Percentiles rank a stretch among this genome's conserved stretches.
These are phyloP conservation scores for Gobio gobio DNA, from an alignment of 2,113 vertebrate species.

Conservation along the genomic window DNA sequence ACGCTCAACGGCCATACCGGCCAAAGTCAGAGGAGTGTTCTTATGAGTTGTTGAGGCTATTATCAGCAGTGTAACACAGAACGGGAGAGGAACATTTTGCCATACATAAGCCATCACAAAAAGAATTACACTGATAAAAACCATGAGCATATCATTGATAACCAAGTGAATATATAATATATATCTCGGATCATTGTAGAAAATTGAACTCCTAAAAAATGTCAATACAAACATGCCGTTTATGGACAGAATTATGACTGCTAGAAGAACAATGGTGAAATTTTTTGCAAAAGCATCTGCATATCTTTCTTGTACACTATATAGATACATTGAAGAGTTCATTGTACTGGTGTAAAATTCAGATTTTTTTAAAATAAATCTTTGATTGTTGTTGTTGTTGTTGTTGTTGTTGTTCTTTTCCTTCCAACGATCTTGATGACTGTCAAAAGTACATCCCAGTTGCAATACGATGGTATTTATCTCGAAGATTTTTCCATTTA, in stretches of 20 bases:
- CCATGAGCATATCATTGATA: conserved; percentile 68
- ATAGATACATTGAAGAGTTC: conserved; percentile 3
- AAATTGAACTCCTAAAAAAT: conserved; percentile 57
- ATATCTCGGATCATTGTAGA: conserved; percentile 66
- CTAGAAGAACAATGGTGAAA: conserved; percentile 51
- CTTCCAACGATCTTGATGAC: not conserved
- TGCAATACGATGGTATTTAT: not conserved
- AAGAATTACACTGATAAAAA: conserved; percentile 54
- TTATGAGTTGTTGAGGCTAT: conserved; percentile 41
- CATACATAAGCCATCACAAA: conserved; percentile 54
- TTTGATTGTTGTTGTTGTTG: too few species aligned
- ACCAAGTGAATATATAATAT: conserved; percentile 71
- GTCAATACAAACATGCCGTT: conserved; percentile 64
- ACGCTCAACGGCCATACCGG: conserved; percentile 75
- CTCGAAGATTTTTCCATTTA: not conserved
- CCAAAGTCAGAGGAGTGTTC: conserved; percentile 74
- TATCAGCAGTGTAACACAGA: conserved; percentile 58
- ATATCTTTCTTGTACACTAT: not conserved
- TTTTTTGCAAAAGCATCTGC: conserved; percentile 54
- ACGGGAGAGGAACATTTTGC: conserved; percentile 1
- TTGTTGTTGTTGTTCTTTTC: not conserved
- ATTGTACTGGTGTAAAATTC: not conserved
- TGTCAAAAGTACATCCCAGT: not conserved
- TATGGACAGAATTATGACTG: conserved; percentile 59
- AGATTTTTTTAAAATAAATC: too few species aligned